Evolutionary conservation across 1,140 invertebrate genomes (phyloP).

Genomic region (Stenopsyche tienmushanensis): DNA sequence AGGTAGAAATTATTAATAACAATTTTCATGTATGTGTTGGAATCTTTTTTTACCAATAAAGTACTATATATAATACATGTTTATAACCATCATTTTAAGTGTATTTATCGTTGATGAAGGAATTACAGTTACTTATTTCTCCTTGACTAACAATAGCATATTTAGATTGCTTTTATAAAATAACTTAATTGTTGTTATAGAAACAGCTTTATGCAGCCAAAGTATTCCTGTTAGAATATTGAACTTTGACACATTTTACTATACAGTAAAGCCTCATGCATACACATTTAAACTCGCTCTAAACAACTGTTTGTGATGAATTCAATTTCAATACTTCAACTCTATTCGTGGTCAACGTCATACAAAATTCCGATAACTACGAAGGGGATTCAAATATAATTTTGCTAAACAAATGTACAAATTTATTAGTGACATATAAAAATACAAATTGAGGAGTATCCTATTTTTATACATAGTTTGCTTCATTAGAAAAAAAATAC

Average conservation of each 20-base stretch:
- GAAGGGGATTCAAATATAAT: neutral
- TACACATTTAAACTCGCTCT: neutral
- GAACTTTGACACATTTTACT: neutral
- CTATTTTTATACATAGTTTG: too few species aligned
- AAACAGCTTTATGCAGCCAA: slow-evolving; percentile 21
- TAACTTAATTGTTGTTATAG: slow-evolving; percentile 25
- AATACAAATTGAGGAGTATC: too few species aligned
- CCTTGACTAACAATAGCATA: slow-evolving; percentile 18
- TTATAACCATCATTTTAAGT: slow-evolving; percentile 7
- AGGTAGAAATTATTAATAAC: slow-evolving; percentile 8
- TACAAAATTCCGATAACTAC: neutral
- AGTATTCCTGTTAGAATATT: slow-evolving; percentile 4
- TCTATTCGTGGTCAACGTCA: neutral
- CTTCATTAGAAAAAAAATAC: too few species aligned
- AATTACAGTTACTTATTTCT: slow-evolving; percentile 17
- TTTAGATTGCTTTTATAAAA: slow-evolving; percentile 19
- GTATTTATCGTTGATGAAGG: slow-evolving; percentile 10
- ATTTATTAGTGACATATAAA: too few species aligned
- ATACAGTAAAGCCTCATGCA: neutral
- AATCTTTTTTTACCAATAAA: too few species aligned
- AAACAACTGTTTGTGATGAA: neutral
- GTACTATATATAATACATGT: slow-evolving; percentile 13
- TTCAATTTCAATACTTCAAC: too few species aligned
- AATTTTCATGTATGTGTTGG: slow-evolving; percentile 5
- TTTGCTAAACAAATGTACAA: too few species aligned